Percentiles rank a stretch among this genome's conserved stretches.
phyloP scores from a whole-genome alignment of 2,113 vertebrate species.

The Ophiodon elongatus region DNA sequence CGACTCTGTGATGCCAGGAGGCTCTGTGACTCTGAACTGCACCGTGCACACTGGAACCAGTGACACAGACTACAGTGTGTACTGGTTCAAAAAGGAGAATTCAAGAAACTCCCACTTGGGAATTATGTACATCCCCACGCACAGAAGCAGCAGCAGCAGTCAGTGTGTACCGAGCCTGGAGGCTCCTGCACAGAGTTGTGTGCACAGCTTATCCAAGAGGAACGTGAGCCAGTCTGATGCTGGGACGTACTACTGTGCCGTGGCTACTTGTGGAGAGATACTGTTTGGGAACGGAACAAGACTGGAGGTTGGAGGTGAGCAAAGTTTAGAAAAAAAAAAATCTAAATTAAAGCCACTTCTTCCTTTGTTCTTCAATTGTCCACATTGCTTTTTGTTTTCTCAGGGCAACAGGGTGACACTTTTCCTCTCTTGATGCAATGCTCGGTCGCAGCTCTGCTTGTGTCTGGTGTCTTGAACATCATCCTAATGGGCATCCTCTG shows the following conservation, averaged over 20 bases:
- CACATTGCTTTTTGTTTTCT: neutral
- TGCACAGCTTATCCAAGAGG: constrained; percentile 50
- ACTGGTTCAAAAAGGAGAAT: constrained; percentile 68
- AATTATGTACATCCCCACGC: constrained; percentile 46
- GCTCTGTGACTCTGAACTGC: constrained; percentile 67
- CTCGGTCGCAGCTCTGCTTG: constrained; percentile 21
- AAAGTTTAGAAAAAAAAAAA: neutral
- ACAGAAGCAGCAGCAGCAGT: constrained; percentile 34
- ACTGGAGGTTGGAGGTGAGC: constrained; percentile 39
- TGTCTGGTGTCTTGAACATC: constrained; percentile 40
- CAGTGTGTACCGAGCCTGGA: constrained; percentile 31
- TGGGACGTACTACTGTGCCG: constrained; percentile 65
- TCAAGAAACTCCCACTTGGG: constrained; percentile 32
- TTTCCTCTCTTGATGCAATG: neutral
- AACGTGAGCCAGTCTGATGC: constrained; percentile 28
- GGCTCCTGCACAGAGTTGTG: constrained; percentile 37
- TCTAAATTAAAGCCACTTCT: neutral
- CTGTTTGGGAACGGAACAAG: constrained; percentile 62
- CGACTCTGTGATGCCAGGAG: constrained; percentile 49
- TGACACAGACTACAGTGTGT: constrained; percentile 49
- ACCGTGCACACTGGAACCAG: constrained; percentile 51
- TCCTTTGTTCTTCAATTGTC: neutral
- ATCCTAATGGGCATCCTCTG: constrained; percentile 5
- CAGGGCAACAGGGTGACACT: neutral
- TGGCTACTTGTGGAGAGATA: constrained; percentile 67